Conservation (phyloP, 2,888 invertebrate species). For the Idaea aversata region DNA sequence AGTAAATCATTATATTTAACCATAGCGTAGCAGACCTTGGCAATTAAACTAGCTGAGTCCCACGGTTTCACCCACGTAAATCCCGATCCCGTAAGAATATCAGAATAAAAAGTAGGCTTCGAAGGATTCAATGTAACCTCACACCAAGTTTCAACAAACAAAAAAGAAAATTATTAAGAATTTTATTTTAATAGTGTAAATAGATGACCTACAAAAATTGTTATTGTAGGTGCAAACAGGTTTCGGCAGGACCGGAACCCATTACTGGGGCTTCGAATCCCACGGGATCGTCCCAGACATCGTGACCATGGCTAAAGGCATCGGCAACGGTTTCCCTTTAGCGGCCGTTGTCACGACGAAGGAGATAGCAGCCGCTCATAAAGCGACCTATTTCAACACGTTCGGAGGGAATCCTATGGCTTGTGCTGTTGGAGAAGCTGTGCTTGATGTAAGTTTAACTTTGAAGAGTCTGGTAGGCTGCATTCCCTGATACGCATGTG, state of each 20-base stretch:
- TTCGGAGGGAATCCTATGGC: conserved; percentile 97
- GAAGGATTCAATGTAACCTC: too few species aligned
- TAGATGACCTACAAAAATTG: too few species aligned
- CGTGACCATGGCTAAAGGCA: conserved; percentile 97
- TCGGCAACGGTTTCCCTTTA: conserved; percentile 97
- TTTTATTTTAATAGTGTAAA: too few species aligned
- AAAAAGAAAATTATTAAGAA: too few species aligned
- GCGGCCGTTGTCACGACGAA: conserved; percentile 96
- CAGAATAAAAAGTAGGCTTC: too few species aligned
- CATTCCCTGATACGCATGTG: too few species aligned
- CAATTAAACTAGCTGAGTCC: too few species aligned
- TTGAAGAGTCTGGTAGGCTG: background rate
- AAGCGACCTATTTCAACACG: conserved; percentile 95
- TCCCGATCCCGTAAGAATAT: too few species aligned
- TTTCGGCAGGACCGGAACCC: conserved; percentile 95
- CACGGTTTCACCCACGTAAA: too few species aligned
- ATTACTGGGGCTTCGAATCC: conserved; percentile 97
- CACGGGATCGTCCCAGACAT: conserved; percentile 95
- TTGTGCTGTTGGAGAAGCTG: conserved; percentile 92
- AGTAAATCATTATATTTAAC: too few species aligned
- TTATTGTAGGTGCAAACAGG: conserved; percentile 92
- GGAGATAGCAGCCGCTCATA: conserved; percentile 89
- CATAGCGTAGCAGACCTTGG: too few species aligned
- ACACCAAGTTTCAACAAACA: too few species aligned
- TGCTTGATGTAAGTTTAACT: conserved; percentile 87